Conservation (phyloP, 1,140 invertebrate species). For the Pinna nobilis region DNA sequence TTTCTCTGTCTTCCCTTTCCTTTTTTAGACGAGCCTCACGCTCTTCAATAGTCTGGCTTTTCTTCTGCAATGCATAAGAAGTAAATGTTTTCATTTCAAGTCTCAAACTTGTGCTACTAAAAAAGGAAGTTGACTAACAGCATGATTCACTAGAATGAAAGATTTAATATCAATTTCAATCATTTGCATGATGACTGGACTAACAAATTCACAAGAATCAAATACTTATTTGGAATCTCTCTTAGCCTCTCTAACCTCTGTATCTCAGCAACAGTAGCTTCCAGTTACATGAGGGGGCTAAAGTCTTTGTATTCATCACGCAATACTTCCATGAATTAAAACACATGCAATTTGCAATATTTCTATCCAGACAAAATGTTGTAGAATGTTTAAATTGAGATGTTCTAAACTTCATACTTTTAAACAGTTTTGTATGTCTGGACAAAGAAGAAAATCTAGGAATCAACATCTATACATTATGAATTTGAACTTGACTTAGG, state of each 20-base stretch:
- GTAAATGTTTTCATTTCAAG: neutral
- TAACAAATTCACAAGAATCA: neutral
- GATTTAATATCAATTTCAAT: slow-evolving; percentile 7
- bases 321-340: too few species aligned
- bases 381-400: neutral
- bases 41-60: slow-evolving; percentile 56
- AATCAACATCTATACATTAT: neutral
- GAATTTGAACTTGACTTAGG: neutral
- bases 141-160: neutral
- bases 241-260: neutral
- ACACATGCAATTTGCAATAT: neutral
- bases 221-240: neutral
- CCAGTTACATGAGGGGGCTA: too few species aligned
- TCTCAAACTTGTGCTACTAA: neutral
- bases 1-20: slow-evolving; percentile 54
- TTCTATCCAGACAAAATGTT: neutral
- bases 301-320: too few species aligned
- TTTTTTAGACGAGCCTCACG: slow-evolving; percentile 64
- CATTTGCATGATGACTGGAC: neutral
- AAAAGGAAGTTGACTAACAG: neutral
- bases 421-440: neutral
- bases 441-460: neutral
- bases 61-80: slow-evolving; percentile 46
- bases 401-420: neutral
- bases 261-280: too few species aligned